A percentile compares a stretch with the other conserved stretches of the same genome.
These are phyloP conservation scores for Elegia similella DNA, from an alignment of 2,888 invertebrate species.

Conservation along the genomic window DNA sequence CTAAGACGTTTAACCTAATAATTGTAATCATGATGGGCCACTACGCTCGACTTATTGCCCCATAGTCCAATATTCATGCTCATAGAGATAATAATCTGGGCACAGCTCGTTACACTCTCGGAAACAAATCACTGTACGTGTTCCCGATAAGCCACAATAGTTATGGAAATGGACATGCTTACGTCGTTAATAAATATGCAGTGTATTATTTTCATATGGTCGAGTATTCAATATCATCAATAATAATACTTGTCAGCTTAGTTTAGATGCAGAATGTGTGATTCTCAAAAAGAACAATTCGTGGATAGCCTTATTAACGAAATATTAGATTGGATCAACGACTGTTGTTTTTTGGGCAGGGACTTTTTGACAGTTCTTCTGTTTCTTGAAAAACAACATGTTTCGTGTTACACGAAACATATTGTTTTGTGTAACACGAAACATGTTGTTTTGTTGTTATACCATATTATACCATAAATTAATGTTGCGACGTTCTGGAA, in stretches of 20 bases:
- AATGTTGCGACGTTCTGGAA: too few species aligned
- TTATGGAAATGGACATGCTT: conserved; percentile 44
- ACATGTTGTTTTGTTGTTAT: too few species aligned
- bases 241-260: background rate
- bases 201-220: conserved; percentile 18
- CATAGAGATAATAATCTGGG: conserved; percentile 51
- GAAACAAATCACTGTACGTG: conserved; percentile 49
- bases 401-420: too few species aligned
- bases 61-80: conserved; percentile 54
- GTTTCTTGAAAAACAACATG: too few species aligned
- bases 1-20: background rate
- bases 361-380: too few species aligned
- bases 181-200: conserved; percentile 26
- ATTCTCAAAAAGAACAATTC: background rate
- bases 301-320: too few species aligned
- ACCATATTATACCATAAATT: too few species aligned
- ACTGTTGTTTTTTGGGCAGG: too few species aligned
- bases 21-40: background rate
- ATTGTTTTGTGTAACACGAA: too few species aligned
- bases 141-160: conserved; percentile 44
- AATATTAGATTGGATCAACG: too few species aligned
- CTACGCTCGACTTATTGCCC: conserved; percentile 36
- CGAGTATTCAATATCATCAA: background rate
- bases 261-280: too few species aligned
- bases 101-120: conserved; percentile 45